Conservation (phyloP, 30 jellyfish, hydroid and myxozoan species). For the Hydractinia echinata region DNA sequence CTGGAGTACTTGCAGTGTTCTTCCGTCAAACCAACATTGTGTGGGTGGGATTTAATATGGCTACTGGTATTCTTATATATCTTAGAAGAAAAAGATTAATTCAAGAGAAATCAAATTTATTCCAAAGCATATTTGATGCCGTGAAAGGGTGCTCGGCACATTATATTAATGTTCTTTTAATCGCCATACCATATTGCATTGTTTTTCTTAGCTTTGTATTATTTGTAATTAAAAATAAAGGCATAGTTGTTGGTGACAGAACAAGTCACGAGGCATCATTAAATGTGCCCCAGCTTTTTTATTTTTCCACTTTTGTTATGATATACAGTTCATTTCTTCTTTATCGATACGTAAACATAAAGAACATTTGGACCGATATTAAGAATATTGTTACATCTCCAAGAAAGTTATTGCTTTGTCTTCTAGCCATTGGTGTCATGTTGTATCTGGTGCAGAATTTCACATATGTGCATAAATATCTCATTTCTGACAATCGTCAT, state of each 20-base stretch:
- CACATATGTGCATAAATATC: slow-evolving; percentile 76
- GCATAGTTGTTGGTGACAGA: slow-evolving; percentile 97
- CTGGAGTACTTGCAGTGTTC: slow-evolving; percentile 71
- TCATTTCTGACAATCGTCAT: slow-evolving; percentile 90
- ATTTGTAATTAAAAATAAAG: slow-evolving; percentile 65
- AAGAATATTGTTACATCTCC: slow-evolving; percentile 11
- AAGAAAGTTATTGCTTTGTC: background rate
- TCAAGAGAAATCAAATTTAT: slow-evolving; percentile 6
- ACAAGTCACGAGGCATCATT: slow-evolving; percentile 79
- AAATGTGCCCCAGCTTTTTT: slow-evolving; percentile 74
- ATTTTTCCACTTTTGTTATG: slow-evolving; percentile 59
- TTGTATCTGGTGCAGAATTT: slow-evolving; percentile 4
- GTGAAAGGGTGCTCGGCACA: slow-evolving; percentile 2
- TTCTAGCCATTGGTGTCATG: background rate
- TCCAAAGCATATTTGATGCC: slow-evolving; percentile 14
- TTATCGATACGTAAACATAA: background rate
- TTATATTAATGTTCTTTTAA: background rate
- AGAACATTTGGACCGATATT: background rate
- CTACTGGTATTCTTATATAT: slow-evolving; percentile 23
- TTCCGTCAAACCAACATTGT: slow-evolving; percentile 92
- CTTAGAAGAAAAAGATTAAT: slow-evolving; percentile 13
- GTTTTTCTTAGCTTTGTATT: slow-evolving; percentile 50
- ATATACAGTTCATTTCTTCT: slow-evolving; percentile 29
- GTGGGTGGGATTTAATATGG: slow-evolving; percentile 83
- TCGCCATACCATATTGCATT: slow-evolving; percentile 46